Conservation (phyloP, 2,797 vertebrate species). For the Neoniphon sammara region DNA sequence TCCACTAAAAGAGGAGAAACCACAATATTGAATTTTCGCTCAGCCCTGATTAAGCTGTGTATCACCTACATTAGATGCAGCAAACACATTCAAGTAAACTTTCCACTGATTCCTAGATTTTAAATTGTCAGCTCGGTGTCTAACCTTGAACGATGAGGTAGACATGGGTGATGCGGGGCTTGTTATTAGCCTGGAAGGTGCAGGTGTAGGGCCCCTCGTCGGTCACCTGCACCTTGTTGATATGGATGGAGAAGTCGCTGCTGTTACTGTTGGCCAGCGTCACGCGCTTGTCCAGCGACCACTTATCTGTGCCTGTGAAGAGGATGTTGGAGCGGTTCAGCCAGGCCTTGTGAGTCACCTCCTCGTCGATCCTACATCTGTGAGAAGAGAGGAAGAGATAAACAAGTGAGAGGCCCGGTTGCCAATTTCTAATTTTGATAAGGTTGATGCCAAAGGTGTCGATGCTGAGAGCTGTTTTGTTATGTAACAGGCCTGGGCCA, state of each 20-base stretch:
- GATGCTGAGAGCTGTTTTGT: neutral
- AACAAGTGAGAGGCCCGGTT: constrained; percentile 1
- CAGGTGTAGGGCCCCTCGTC: constrained; percentile 93
- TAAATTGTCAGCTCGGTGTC: neutral
- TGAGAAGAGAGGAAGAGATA: neutral
- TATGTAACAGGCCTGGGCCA: neutral
- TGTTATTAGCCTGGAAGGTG: constrained; percentile 92
- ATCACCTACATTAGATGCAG: neutral
- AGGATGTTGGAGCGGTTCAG: constrained; percentile 94
- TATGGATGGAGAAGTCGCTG: constrained; percentile 91
- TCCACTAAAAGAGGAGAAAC: no score
- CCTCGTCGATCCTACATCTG: constrained; percentile 91
- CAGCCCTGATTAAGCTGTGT: constrained; percentile 17
- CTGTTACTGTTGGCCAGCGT: constrained; percentile 88
- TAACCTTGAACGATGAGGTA: constrained; percentile 94
- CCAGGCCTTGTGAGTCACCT: constrained; percentile 94
- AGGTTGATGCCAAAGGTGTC: neutral
- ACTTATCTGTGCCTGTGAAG: constrained; percentile 91
- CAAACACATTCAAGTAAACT: constrained; percentile 12
- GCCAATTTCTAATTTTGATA: neutral
- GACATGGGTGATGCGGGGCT: constrained; percentile 88
- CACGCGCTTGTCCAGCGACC: constrained; percentile 90
- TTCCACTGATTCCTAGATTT: neutral
- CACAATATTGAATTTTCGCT: no score
- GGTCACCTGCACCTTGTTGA: constrained; percentile 86